These are phyloP conservation scores for Iguana delicatissima DNA, from an alignment of 2,797 vertebrate genomes.

Conservation along the genomic window DNA sequence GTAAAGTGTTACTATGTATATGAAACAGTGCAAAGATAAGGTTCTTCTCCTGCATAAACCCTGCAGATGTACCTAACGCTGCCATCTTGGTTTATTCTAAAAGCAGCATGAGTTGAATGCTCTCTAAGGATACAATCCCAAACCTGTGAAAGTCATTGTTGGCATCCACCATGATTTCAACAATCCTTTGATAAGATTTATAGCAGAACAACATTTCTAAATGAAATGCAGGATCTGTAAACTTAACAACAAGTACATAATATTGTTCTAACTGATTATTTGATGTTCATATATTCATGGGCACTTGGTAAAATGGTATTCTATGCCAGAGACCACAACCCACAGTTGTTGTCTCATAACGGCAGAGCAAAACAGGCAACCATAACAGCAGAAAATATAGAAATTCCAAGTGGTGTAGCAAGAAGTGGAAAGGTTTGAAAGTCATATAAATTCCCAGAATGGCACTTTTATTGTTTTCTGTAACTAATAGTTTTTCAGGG, in stretches of 20 bases:
- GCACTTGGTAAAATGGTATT: neutral
- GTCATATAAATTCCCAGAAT: slow-evolving; percentile 67
- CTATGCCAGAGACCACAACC: neutral
- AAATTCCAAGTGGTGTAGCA: slow-evolving; percentile 54
- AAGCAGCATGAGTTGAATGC: neutral
- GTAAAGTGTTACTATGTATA: neutral
- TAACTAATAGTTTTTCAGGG: slow-evolving; percentile 62
- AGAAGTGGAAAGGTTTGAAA: slow-evolving; percentile 54
- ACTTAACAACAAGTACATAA: neutral
- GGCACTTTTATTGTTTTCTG: slow-evolving; percentile 59
- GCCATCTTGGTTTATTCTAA: neutral
- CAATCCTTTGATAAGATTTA: slow-evolving; percentile 4
- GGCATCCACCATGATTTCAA: neutral
- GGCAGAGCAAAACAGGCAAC: slow-evolving; percentile 17
- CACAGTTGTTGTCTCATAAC: slow-evolving; percentile 24
- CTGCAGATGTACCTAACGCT: neutral
- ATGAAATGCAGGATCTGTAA: neutral
- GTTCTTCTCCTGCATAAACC: neutral
- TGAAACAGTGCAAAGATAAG: neutral
- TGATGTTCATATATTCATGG: neutral
- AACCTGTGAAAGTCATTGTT: neutral
- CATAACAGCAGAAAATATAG: slow-evolving; percentile 34
- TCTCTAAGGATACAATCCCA: neutral
- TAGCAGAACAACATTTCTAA: neutral
- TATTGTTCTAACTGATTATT: neutral